A percentile compares a stretch with the other conserved stretches of the same genome.
phyloP scores from a whole-genome alignment of 2,113 vertebrate genomes.

The Paramormyrops kingsleyae region DNA sequence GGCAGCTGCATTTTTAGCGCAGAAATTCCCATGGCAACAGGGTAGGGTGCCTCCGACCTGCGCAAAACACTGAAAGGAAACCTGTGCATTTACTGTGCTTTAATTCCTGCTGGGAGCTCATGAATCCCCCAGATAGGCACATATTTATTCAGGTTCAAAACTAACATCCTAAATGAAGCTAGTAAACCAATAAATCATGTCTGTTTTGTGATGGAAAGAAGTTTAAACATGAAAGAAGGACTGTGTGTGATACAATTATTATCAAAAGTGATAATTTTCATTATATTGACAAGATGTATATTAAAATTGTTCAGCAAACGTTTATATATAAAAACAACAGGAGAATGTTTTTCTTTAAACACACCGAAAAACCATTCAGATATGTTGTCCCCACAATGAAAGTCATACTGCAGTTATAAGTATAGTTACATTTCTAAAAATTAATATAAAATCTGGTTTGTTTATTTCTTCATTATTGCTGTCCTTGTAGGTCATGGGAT shows the following conservation, averaged over 20 bases:
- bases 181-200: background rate
- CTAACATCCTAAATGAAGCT: background rate
- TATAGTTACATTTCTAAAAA: background rate
- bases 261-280: background rate
- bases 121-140: background rate
- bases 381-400: background rate
- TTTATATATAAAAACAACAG: background rate
- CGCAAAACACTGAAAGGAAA: background rate
- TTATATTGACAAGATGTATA: background rate
- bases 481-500: background rate
- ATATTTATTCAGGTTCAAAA: background rate
- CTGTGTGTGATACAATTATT: background rate
- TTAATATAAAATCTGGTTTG: background rate
- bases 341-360: background rate
- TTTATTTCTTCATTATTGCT: background rate
- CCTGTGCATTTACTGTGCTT: background rate
- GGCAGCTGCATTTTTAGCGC: background rate
- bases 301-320: background rate
- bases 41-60: background rate
- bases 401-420: background rate
- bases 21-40: background rate
- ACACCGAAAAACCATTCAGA: background rate
- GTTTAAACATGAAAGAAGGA: background rate
- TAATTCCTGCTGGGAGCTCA: background rate
- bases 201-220: background rate